A percentile compares a stretch with the other conserved stretches of the same genome.
Evolutionary conservation across 2,797 vertebrate species (phyloP).

Genomic region (Eupleurogrammus muticus): DNA sequence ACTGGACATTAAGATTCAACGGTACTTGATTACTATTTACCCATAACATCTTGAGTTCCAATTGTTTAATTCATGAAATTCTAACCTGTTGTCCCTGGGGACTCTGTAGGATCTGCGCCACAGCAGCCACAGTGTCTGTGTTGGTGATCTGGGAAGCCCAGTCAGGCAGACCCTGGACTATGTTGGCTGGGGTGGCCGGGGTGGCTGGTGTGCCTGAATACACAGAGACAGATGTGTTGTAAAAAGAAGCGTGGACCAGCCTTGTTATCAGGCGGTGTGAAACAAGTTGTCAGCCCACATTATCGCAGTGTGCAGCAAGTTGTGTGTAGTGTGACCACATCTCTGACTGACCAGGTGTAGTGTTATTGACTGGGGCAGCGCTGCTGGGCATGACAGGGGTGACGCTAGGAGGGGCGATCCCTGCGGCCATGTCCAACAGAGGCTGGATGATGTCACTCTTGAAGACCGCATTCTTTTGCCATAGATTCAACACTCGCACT

Average conservation of each 20-base stretch:
- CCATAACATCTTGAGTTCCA: neutral
- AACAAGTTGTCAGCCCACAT: slow-evolving; percentile 14
- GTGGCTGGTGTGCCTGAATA: slow-evolving; percentile 94
- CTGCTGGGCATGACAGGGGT: slow-evolving; percentile 92
- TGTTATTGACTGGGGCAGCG: slow-evolving; percentile 90
- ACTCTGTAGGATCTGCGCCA: slow-evolving; percentile 98
- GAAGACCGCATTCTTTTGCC: slow-evolving; percentile 99
- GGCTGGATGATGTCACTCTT: slow-evolving; percentile 99
- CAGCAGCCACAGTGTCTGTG: slow-evolving; percentile 96
- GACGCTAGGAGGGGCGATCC: slow-evolving; percentile 92
- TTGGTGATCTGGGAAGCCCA: slow-evolving; percentile 98
- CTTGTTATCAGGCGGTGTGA: neutral
- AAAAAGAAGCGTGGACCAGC: neutral
- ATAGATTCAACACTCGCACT: slow-evolving; percentile 97
- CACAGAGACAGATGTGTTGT: slow-evolving; percentile 1
- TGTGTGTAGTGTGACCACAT: no score
- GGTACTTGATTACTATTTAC: neutral
- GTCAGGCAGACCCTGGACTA: slow-evolving; percentile 93
- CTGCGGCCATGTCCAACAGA: slow-evolving; percentile 97
- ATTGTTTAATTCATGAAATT: neutral
- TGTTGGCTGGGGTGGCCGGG: slow-evolving; percentile 95
- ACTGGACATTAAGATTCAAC: neutral
- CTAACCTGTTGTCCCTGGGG: slow-evolving; percentile 98
- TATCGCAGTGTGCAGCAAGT: no score
- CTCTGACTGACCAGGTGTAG: slow-evolving; percentile 92